Evolutionary conservation across 1,140 invertebrate genomes (phyloP).

Genomic region (Gryon sp.): DNA sequence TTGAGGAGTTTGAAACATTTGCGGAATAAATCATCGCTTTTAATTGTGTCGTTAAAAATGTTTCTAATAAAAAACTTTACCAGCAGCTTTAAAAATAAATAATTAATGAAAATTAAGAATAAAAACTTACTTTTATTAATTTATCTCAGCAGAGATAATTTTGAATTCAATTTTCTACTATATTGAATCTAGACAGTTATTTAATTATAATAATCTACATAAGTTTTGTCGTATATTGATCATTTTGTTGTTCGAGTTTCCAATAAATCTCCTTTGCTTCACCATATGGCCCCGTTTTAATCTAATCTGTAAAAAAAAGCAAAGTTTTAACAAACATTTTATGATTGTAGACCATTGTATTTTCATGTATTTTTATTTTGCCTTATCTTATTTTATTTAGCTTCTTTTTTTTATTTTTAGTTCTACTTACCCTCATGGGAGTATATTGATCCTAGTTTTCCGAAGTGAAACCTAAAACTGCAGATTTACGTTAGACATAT

Average conservation of each 20-base stretch:
- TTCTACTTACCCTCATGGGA: constrained; percentile 17
- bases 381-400: neutral
- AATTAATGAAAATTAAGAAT: too few relatives aligned
- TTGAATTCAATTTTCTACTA: neutral
- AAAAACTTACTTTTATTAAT: too few relatives aligned
- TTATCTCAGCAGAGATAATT: neutral
- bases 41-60: too few relatives aligned
- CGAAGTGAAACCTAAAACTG: neutral
- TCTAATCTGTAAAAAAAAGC: constrained; percentile 68
- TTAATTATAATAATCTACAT: neutral
- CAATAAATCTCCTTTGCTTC: constrained; percentile 75
- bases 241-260: constrained; percentile 75
- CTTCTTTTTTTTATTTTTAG: neutral
- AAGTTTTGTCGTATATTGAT: constrained; percentile 73
- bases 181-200: neutral
- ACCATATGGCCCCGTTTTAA: constrained; percentile 72
- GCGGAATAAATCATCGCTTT: too few relatives aligned
- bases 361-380: neutral
- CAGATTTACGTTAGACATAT: too few relatives aligned
- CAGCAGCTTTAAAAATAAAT: too few relatives aligned
- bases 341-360: neutral
- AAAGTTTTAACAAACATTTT: too few relatives aligned
- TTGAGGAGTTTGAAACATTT: too few relatives aligned
- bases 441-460: neutral
- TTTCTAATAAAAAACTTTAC: too few relatives aligned